A percentile compares a stretch with the other conserved stretches of the same genome.
Conservation (phyloP, 2,113 vertebrate species). For the Paradoxurus hermaphroditus region DNA sequence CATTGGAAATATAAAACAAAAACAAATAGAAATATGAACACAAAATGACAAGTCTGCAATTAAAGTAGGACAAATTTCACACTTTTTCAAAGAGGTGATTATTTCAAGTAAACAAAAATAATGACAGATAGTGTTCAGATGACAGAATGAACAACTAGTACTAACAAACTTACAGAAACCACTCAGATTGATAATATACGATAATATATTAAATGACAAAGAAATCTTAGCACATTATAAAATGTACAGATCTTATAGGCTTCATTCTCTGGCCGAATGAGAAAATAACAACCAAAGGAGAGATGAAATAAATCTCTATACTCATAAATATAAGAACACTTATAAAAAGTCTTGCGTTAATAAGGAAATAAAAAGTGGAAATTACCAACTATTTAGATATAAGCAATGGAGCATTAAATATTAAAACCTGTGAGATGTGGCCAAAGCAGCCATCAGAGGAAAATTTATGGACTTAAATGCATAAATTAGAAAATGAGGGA, state of each 20-base stretch:
- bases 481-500: constrained; percentile 46
- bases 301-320: constrained; percentile 36
- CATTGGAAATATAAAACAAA: constrained; percentile 19
- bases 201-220: background rate
- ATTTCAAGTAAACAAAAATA: background rate
- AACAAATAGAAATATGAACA: background rate
- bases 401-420: constrained; percentile 66
- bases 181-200: background rate
- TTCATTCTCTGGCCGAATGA: background rate
- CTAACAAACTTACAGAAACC: background rate
- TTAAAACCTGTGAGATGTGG: constrained; percentile 70
- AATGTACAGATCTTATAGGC: background rate
- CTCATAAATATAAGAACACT: constrained; percentile 46
- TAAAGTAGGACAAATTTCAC: background rate
- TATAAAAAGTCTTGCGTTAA: constrained; percentile 42
- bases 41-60: background rate
- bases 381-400: constrained; percentile 61
- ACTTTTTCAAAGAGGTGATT: background rate
- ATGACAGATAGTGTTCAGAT: background rate
- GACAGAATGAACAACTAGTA: background rate
- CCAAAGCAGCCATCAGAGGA: constrained; percentile 68
- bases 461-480: constrained; percentile 68
- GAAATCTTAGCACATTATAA: background rate
- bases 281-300: constrained; percentile 4
- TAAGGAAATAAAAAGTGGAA: constrained; percentile 68